Percentiles rank a stretch among this genome's conserved stretches.
These are phyloP conservation scores for Athalia circularis DNA, from an alignment of 2,888 invertebrate species.

Conservation along the genomic window DNA sequence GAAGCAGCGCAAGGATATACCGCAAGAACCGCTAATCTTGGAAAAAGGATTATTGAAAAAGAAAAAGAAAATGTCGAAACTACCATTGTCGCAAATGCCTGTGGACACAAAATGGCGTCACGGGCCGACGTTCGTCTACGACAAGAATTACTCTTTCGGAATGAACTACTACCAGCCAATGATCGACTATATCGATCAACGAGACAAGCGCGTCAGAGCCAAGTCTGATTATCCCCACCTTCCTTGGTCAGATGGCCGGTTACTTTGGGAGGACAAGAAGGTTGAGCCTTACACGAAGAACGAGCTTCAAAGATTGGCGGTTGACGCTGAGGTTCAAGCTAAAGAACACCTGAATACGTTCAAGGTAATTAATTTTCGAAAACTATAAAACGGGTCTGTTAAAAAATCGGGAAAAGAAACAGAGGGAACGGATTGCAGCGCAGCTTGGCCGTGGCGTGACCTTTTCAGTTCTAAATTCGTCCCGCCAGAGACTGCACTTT, in stretches of 20 bases:
- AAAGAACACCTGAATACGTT: constrained; percentile 80
- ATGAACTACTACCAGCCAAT: constrained; percentile 92
- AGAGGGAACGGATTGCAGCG: constrained; percentile 54
- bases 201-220: constrained; percentile 74
- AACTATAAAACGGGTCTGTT: constrained; percentile 51
- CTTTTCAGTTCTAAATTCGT: constrained; percentile 69
- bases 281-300: constrained; percentile 81
- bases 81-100: constrained; percentile 67
- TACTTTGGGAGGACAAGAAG: constrained; percentile 78
- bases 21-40: background rate
- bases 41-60: background rate
- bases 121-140: constrained; percentile 81
- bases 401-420: constrained; percentile 52
- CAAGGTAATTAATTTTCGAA: constrained; percentile 68
- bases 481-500: constrained; percentile 54
- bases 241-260: constrained; percentile 75
- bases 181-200: constrained; percentile 88
- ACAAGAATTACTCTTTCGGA: constrained; percentile 89
- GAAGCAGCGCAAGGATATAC: no score
- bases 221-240: constrained; percentile 80
- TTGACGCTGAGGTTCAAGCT: constrained; percentile 82
- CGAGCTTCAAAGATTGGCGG: constrained; percentile 81
- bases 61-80: constrained; percentile 52
- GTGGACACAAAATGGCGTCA: constrained; percentile 68
- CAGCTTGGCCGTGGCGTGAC: constrained; percentile 68